phyloP scores from a whole-genome alignment of 2,797 vertebrate species.

The Gambusia yucatana region DNA sequence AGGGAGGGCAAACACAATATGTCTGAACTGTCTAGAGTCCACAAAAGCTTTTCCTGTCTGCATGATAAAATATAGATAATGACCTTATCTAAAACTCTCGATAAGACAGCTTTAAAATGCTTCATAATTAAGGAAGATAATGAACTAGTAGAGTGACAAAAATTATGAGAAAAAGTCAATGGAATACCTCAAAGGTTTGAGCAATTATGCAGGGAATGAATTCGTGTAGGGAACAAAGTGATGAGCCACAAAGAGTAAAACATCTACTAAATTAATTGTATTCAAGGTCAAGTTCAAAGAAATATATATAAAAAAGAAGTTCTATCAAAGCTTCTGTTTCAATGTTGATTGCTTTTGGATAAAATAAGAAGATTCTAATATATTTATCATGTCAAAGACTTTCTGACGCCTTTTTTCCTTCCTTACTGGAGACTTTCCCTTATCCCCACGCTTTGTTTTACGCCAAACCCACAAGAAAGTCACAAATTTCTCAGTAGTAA shows the following conservation, averaged over 20 bases:
- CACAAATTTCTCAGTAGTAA: no score
- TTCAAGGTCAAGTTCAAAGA: constrained; percentile 10
- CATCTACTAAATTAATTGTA: constrained; percentile 3
- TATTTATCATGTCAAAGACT: background rate
- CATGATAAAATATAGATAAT: constrained; percentile 2
- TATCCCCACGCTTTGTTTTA: background rate
- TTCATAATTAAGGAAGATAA: constrained; percentile 7
- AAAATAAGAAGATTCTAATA: background rate
- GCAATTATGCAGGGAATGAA: background rate
- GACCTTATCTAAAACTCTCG: constrained; percentile 3
- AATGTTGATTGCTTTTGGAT: background rate
- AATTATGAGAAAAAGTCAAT: constrained; percentile 1
- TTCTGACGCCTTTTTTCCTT: background rate
- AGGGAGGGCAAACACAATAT: background rate
- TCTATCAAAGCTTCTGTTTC: background rate
- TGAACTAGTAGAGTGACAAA: constrained; percentile 3
- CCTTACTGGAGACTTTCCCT: background rate
- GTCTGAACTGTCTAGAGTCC: background rate
- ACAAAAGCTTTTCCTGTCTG: background rate
- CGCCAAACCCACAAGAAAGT: background rate
- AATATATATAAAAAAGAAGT: background rate
- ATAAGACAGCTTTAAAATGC: background rate
- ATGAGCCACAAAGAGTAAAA: constrained; percentile 5
- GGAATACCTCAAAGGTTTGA: background rate
- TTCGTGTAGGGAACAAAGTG: constrained; percentile 11